phyloP scores from a whole-genome alignment of 2,888 invertebrate species.

The Lacanobia wlatinum region DNA sequence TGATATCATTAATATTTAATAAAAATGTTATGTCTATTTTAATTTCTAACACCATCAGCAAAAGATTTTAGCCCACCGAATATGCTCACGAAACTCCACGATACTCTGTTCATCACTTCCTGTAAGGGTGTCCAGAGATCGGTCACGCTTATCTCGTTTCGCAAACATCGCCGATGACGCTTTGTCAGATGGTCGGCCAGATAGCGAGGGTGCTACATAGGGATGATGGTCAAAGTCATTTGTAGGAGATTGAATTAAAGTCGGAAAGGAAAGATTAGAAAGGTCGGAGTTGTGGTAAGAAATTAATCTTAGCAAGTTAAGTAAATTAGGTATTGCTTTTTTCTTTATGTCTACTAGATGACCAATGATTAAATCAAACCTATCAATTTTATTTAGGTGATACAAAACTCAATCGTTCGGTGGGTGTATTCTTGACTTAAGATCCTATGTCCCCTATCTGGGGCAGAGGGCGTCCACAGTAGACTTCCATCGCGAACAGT shows the following conservation, averaged over 20 bases:
- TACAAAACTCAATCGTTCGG: too few relatives aligned
- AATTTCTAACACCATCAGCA: too few relatives aligned
- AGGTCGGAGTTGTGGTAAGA: neutral
- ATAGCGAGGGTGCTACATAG: constrained; percentile 67
- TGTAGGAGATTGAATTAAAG: constrained; percentile 50
- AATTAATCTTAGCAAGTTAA: neutral
- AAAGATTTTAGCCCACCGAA: neutral
- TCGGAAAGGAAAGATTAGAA: neutral
- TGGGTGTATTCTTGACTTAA: too few relatives aligned
- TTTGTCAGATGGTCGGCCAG: constrained; percentile 73
- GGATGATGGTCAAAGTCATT: constrained; percentile 60
- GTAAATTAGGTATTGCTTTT: neutral
- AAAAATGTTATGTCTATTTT: neutral
- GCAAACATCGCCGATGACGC: constrained; percentile 81
- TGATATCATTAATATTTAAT: neutral
- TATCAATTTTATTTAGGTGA: too few relatives aligned
- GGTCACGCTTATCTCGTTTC: constrained; percentile 83
- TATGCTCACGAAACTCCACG: constrained; percentile 44
- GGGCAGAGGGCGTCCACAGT: too few relatives aligned
- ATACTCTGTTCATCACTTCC: constrained; percentile 66
- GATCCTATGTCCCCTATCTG: too few relatives aligned
- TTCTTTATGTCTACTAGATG: too few relatives aligned
- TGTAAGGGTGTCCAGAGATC: constrained; percentile 78
- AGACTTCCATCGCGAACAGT: too few relatives aligned
- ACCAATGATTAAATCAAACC: too few relatives aligned